A percentile compares a stretch with the other conserved stretches of the same genome.
Evolutionary conservation across 2,797 vertebrate genomes (phyloP).

Genomic region (Emys orbicularis): DNA sequence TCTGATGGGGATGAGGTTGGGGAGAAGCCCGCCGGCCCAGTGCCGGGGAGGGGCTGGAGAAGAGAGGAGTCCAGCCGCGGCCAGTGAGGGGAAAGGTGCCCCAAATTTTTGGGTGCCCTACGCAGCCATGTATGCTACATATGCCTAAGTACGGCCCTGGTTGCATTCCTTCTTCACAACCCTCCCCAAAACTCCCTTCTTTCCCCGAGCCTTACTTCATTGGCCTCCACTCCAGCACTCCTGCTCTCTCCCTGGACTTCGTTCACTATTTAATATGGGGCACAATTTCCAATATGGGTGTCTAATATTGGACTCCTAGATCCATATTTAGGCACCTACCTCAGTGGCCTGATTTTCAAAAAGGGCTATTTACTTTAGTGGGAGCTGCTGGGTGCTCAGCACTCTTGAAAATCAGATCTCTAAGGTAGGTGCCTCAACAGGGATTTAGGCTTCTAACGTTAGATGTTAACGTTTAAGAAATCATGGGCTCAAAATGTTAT

Average conservation of each 20-base stretch:
- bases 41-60: too few relatives aligned
- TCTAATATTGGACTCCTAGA: slow-evolving; percentile 12
- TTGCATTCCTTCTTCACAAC: not conserved
- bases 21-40: too few relatives aligned
- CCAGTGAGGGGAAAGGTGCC: too few relatives aligned
- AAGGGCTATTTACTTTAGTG: slow-evolving; percentile 34
- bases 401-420: slow-evolving; percentile 15
- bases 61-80: too few relatives aligned
- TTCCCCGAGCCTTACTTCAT: not conserved
- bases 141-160: too few relatives aligned
- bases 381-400: slow-evolving; percentile 43
- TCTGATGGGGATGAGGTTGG: not conserved
- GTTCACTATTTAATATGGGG: not conserved
- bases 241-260: not conserved
- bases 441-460: slow-evolving; percentile 19
- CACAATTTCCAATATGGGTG: slow-evolving; percentile 16
- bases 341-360: slow-evolving; percentile 62
- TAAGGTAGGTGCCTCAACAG: not conserved
- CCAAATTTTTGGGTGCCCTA: too few relatives aligned
- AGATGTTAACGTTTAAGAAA: slow-evolving; percentile 27
- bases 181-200: not conserved
- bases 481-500: not conserved
- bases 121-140: too few relatives aligned
- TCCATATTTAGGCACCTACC: slow-evolving; percentile 52
- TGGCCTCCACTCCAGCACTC: not conserved